A percentile compares a stretch with the other conserved stretches of the same genome.
Conservation (phyloP, 2,113 vertebrate species). For the Malurus cyaneus region DNA sequence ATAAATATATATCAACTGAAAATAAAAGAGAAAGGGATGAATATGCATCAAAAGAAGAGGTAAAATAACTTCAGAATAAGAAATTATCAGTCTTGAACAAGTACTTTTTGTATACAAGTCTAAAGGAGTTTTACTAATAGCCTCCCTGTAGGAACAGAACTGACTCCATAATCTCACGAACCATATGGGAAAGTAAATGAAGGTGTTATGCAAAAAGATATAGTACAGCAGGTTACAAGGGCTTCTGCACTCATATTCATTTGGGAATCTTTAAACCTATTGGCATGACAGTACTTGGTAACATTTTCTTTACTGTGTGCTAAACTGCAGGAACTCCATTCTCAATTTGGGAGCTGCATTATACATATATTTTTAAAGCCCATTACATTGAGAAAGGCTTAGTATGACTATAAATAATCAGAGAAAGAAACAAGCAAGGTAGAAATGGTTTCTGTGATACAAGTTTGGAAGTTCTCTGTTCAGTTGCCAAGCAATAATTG, state of each 20-base stretch:
- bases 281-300: not conserved
- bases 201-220: not conserved
- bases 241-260: not conserved
- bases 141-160: not conserved
- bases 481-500: not conserved
- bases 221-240: not conserved
- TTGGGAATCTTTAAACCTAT: slow-evolving; percentile 5
- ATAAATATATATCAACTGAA: not conserved
- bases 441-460: not conserved
- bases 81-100: not conserved
- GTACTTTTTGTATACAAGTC: not conserved
- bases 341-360: not conserved
- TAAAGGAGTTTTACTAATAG: not conserved
- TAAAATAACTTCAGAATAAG: not conserved
- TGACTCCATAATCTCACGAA: not conserved
- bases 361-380: not conserved
- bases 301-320: slow-evolving; percentile 2
- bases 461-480: not conserved
- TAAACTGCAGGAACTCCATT: not conserved
- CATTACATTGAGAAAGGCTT: not conserved
- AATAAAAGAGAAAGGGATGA: not conserved
- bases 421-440: not conserved
- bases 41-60: not conserved
- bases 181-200: not conserved
- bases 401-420: not conserved